Evolutionary conservation across 2,888 invertebrate genomes (phyloP).

Genomic region (Agrochola lychnidis): DNA sequence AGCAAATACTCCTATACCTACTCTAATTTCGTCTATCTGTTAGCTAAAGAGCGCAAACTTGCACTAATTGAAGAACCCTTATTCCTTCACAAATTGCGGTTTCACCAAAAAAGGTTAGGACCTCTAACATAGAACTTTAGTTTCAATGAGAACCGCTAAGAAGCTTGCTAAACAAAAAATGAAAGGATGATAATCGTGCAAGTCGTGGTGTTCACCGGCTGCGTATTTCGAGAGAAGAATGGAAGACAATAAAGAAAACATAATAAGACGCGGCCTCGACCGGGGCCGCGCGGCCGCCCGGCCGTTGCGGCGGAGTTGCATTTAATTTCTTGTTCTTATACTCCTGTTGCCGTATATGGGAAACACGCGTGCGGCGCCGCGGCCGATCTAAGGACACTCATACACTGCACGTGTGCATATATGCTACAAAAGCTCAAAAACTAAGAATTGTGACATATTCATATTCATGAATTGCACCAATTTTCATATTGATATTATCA

Average conservation of each 20-base stretch:
- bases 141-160: slow-evolving; percentile 33
- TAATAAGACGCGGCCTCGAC: slow-evolving; percentile 80
- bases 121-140: neutral
- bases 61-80: neutral
- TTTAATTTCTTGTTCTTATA: slow-evolving; percentile 88
- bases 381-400: slow-evolving; percentile 71
- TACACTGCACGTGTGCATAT: slow-evolving; percentile 68
- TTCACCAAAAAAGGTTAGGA: neutral
- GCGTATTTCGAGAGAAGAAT: slow-evolving; percentile 63
- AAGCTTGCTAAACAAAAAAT: slow-evolving; percentile 25
- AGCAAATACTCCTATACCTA: slow-evolving; percentile 4
- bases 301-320: slow-evolving; percentile 72
- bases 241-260: slow-evolving; percentile 82
- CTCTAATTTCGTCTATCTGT: neutral
- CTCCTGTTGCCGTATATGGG: slow-evolving; percentile 85
- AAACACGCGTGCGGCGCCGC: slow-evolving; percentile 84
- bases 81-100: slow-evolving; percentile 4
- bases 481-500: neutral
- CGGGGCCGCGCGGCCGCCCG: slow-evolving; percentile 70
- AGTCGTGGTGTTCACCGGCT: slow-evolving; percentile 55
- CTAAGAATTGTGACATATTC: neutral
- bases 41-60: neutral
- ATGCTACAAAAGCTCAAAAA: slow-evolving; percentile 25
- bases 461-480: slow-evolving; percentile 11
- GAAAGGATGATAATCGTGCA: slow-evolving; percentile 48